Base-by-base conservation (phyloP, 1,140 invertebrate species). In the Scaptomyza hsui region DNA sequence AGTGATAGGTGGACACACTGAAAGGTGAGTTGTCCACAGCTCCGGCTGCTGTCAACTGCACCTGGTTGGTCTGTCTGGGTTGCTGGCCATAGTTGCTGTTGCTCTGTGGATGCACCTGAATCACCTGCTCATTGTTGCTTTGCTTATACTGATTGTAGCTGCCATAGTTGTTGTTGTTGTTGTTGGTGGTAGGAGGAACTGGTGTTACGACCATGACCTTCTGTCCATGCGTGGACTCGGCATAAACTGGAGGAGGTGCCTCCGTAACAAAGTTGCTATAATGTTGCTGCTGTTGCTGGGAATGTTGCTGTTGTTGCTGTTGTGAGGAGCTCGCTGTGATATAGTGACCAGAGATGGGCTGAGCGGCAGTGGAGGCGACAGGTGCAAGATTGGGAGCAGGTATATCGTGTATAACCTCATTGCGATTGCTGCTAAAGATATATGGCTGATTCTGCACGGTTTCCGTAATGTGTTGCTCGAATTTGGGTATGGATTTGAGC, bases 401-500 rank as follows among this genome's bases (percentile, higher is more conserved):
- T 19, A 91, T 82, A 48, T 91, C 89, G n/a, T 91, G 90, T 16
- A 91, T 90, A 1, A 91, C 90, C 32, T 91, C 82, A 24, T 89
- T 90, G 24, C 80, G 81, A 5, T 61, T 85, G 64, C 67, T 83
- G 70, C 72, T 79, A 35, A 78, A 89, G 2, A 47, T 60, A 18
- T 69, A 83, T 39, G 47, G 55, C 29, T 75, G 79, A 37, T 77
- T 73, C 10, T 89, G 78, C 0, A 92, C 91, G 32, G 92, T 92
- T 16, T 94, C 92, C 4, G 93, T 93, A 41, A 94, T 94, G 81
- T 96, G 95, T 72, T 96, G 95, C 91, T 96, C 95, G 61, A 94
- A 94, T 91, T 95, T 95, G 5, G 95, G 94, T 56, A 96, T 93
- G 24, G 95, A 94, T 64, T 94, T 94, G n/a, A 95, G 93, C 39